phyloP scores from a whole-genome alignment of 1,140 invertebrate species.

The Habropoda laboriosa region DNA sequence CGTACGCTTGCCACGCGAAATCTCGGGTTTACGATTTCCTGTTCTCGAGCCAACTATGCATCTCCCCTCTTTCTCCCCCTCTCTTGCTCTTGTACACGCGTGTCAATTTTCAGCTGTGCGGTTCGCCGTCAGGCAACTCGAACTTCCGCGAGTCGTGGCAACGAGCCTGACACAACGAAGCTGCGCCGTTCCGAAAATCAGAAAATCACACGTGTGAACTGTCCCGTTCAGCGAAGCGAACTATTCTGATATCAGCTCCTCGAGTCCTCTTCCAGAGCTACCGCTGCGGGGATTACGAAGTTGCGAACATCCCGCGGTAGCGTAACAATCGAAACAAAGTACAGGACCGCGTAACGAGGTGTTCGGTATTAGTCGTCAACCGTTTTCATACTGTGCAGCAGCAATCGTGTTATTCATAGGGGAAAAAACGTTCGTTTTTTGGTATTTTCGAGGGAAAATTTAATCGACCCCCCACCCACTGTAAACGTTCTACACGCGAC shows the following conservation, averaged over 20 bases:
- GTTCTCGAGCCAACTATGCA: background rate
- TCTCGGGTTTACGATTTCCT: constrained; percentile 18
- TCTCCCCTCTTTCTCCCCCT: background rate
- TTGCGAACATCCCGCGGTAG: background rate
- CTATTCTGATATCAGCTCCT: background rate
- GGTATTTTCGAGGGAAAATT: too few species aligned
- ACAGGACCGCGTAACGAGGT: background rate
- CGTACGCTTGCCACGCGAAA: background rate
- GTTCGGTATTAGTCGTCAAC: too few species aligned
- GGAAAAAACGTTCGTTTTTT: too few species aligned
- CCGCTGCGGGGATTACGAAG: background rate
- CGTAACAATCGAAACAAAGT: background rate
- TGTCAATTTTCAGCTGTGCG: constrained; percentile 4
- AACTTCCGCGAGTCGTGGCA: background rate
- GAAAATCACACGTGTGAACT: constrained; percentile 1
- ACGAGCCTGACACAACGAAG: background rate
- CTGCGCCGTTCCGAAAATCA: background rate
- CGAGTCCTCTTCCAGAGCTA: background rate
- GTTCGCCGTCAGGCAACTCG: background rate
- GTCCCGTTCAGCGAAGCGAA: background rate
- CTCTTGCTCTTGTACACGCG: background rate
- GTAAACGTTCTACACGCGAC: too few species aligned
- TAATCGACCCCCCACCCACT: too few species aligned
- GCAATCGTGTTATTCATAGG: too few species aligned
- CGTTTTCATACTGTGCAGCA: too few species aligned